A percentile compares a stretch with the other conserved stretches of the same genome.
These are phyloP conservation scores for Nasonia giraulti DNA, from an alignment of 1,140 invertebrate genomes.

Conservation along the genomic window DNA sequence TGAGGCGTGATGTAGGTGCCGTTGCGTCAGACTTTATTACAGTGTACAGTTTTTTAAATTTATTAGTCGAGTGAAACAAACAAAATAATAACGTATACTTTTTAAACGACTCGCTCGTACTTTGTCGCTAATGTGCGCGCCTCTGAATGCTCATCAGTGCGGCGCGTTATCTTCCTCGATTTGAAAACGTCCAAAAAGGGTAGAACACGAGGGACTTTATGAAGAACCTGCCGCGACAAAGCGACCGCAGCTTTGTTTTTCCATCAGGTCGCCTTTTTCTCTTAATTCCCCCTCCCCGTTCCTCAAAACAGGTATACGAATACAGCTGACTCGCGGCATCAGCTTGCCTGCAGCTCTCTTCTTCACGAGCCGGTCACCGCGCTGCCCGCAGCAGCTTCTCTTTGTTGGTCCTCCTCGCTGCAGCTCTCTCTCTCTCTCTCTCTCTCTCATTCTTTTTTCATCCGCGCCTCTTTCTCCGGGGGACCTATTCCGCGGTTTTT, in stretches of 20 bases:
- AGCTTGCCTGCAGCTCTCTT: not conserved
- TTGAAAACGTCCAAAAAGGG: not conserved
- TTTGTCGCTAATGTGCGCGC: no score
- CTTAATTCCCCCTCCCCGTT: not conserved
- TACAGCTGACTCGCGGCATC: conserved; percentile 4
- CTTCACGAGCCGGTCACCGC: conserved; percentile 3
- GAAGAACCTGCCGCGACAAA: conserved; percentile 4
- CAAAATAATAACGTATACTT: no score
- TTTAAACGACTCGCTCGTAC: no score
- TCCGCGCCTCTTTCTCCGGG: conserved; percentile 37
- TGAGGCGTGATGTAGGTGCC: no score
- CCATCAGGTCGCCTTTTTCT: not conserved
- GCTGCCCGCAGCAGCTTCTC: not conserved
- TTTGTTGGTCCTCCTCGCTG: not conserved
- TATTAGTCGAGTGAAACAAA: conserved; percentile 20
- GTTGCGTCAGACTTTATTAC: no score
- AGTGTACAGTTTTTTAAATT: conserved; percentile 46
- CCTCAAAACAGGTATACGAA: not conserved
- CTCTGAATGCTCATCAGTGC: no score
- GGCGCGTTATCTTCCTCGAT: conserved; percentile 43
- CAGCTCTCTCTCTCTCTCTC: not conserved
- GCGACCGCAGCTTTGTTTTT: not conserved
- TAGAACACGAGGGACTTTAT: not conserved
- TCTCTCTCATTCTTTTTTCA: conserved; percentile 56
- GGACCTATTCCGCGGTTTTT: not conserved